phyloP scores from a whole-genome alignment of 2,797 vertebrate genomes.

The Benthosema pterotum region DNA sequence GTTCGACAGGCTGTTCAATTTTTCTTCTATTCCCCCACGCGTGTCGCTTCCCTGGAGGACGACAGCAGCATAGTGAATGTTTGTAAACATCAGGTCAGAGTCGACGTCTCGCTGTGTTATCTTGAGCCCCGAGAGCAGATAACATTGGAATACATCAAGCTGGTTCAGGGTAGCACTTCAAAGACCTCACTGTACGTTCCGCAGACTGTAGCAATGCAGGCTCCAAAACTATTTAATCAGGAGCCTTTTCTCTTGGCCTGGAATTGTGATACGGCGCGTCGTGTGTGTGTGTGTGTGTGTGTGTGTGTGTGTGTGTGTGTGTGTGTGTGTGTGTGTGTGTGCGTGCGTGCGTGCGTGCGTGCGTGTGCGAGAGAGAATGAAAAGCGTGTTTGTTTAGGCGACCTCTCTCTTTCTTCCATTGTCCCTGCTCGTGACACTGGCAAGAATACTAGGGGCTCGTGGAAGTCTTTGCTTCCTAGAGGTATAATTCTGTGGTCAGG shows the following conservation, averaged over 20 bases:
- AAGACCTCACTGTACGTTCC: conserved; percentile 61
- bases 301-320: conserved; percentile 12
- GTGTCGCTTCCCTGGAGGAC: neutral
- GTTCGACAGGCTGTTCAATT: conserved; percentile 20
- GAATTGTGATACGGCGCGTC: conserved; percentile 28
- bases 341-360: neutral
- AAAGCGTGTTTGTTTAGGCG: conserved; percentile 68
- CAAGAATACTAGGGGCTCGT: neutral
- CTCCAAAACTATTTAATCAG: conserved; percentile 74
- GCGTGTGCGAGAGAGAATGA: conserved; percentile 20
- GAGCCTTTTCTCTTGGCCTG: conserved; percentile 56
- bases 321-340: neutral
- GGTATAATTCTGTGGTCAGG: conserved; percentile 58
- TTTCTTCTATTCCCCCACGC: neutral
- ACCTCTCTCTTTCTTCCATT: conserved; percentile 55
- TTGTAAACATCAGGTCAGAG: conserved; percentile 54
- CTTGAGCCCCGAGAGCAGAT: conserved; percentile 53
- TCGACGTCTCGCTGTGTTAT: conserved; percentile 56
- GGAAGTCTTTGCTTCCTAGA: conserved; percentile 30
- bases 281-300: conserved; percentile 10
- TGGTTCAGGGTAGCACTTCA: conserved; percentile 62
- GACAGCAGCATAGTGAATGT: conserved; percentile 16
- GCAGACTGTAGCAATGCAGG: conserved; percentile 41
- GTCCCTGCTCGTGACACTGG: conserved; percentile 1
- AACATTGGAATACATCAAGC: conserved; percentile 38